Percentiles rank a stretch among this genome's conserved stretches.
These are phyloP conservation scores for Hypercompe scribonia DNA, from an alignment of 2,888 invertebrate genomes.

Conservation along the genomic window DNA sequence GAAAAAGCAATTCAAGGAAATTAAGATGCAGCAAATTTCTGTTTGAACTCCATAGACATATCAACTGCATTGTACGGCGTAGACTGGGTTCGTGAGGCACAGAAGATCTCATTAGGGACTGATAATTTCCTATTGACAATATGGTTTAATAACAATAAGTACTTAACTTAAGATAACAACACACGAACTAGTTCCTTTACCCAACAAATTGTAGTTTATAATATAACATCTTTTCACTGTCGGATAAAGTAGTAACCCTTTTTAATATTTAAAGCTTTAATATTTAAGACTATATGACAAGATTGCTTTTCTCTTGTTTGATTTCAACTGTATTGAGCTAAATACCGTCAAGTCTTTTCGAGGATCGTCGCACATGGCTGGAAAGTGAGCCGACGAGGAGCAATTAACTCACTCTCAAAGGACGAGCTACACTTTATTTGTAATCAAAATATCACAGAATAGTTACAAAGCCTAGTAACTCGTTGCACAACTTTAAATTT, in stretches of 20 bases:
- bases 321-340: slow-evolving; percentile 25
- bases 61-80: not conserved
- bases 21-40: not conserved
- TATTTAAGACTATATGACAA: not conserved
- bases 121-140: not conserved
- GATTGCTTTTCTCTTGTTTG: not conserved
- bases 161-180: not conserved
- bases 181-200: not conserved
- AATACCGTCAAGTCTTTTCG: slow-evolving; percentile 39
- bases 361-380: slow-evolving; percentile 31
- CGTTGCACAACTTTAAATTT: slow-evolving; percentile 46
- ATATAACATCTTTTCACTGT: not conserved
- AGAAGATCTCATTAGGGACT: not conserved
- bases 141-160: not conserved
- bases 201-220: not conserved
- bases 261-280: not conserved
- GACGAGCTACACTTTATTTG: slow-evolving; percentile 59
- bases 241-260: not conserved
- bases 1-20: not conserved
- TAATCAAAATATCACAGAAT: slow-evolving; percentile 61
- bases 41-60: not conserved
- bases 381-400: slow-evolving; percentile 46
- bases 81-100: not conserved
- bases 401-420: slow-evolving; percentile 51
- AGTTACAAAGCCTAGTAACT: slow-evolving; percentile 43